Percentiles rank a stretch among this genome's conserved stretches.
phyloP scores from a whole-genome alignment of 2,113 vertebrate species.

The Astatotilapia flaviijosephi region DNA sequence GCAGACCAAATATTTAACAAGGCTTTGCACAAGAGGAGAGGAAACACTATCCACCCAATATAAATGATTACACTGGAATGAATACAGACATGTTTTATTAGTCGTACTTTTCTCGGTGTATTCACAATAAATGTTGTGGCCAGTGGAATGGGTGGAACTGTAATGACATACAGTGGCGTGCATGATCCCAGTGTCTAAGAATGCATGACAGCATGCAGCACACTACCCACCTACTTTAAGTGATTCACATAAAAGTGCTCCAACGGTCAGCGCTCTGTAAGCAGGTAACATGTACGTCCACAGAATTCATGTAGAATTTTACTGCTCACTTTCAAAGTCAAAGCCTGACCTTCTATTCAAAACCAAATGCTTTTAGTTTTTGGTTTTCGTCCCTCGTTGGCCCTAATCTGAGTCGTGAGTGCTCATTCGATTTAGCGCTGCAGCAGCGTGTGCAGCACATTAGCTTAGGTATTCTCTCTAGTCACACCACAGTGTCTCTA shows the following conservation, averaged over 20 bases:
- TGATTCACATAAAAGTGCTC: not conserved
- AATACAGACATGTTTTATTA: not conserved
- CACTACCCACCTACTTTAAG: slow-evolving; percentile 23
- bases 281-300: not conserved
- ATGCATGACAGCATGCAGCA: slow-evolving; percentile 43
- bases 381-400: not conserved
- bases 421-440: not conserved
- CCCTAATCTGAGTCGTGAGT: not conserved
- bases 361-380: not conserved
- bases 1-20: not conserved
- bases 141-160: not conserved
- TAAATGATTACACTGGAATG: not conserved
- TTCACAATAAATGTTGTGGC: not conserved
- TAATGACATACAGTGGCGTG: not conserved
- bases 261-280: not conserved
- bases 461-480: not conserved
- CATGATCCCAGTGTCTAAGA: slow-evolving; percentile 43
- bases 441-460: not conserved
- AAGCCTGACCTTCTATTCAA: not conserved
- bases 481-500: not conserved
- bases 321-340: not conserved
- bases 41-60: not conserved
- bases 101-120: not conserved
- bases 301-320: not conserved
- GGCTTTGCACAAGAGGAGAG: too few species aligned